Evolutionary conservation across 1,140 invertebrate genomes (phyloP).

Genomic region (Drosophila santomea): DNA sequence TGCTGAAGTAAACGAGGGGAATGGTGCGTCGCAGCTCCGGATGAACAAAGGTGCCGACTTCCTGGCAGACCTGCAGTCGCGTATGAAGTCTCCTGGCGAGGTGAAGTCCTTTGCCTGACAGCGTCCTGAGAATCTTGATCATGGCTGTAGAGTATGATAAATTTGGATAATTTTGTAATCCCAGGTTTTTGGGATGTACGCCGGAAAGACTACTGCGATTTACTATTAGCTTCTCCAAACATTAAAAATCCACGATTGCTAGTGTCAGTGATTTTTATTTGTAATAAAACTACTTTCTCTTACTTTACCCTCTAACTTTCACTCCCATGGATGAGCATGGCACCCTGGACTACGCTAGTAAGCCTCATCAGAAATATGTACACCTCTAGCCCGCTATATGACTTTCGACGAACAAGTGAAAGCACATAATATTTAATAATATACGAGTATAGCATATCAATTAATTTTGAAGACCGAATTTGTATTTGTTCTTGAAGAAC

Average conservation of each 20-base stretch:
- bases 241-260: no score
- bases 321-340: no score
- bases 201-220: not conserved
- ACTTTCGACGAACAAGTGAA: no score
- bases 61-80: not conserved
- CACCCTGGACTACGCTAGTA: no score
- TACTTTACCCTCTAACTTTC: no score
- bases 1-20: constrained; percentile 11
- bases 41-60: constrained; percentile 1
- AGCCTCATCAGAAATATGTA: no score
- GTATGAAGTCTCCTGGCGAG: not conserved
- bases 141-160: not conserved
- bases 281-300: no score
- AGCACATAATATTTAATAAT: not conserved
- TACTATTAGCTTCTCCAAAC: no score
- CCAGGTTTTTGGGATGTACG: not conserved
- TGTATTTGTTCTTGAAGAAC: not conserved
- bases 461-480: constrained; percentile 1
- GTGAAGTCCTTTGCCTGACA: not conserved
- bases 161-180: constrained; percentile 5
- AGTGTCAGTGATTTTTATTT: no score
- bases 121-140: not conserved
- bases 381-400: no score
- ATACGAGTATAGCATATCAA: not conserved
- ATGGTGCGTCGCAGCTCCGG: constrained; percentile 34